Evolutionary conservation across 2,888 invertebrate species (phyloP).

Genomic region (Noctua fimbriata): DNA sequence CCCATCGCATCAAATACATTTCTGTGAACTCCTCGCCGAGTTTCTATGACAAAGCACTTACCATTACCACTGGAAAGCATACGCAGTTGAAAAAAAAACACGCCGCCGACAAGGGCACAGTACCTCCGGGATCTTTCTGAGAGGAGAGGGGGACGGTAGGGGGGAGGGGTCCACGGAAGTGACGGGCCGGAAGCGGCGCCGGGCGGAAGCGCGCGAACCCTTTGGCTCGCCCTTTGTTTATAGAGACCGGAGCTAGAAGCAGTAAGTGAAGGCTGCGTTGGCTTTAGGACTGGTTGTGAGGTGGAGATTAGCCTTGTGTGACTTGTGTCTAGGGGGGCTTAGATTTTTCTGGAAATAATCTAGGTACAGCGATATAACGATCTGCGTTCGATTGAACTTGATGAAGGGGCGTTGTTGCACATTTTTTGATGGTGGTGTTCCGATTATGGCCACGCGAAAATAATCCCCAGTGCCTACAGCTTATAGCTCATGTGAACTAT

Average conservation of each 20-base stretch:
- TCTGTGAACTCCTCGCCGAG: conserved; percentile 33
- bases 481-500: neutral
- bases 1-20: conserved; percentile 45
- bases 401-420: neutral
- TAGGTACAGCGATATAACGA: neutral
- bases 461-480: neutral
- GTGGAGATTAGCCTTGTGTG: conserved; percentile 27
- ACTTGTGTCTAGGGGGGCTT: neutral
- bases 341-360: neutral
- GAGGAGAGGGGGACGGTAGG: conserved; percentile 51
- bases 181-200: conserved; percentile 83
- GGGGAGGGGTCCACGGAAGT: conserved; percentile 66
- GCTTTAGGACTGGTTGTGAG: conserved; percentile 37
- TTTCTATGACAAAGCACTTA: conserved; percentile 75
- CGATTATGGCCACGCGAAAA: neutral
- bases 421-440: neutral
- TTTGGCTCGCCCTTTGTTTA: conserved; percentile 86
- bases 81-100: conserved; percentile 73
- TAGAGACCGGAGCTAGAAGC: conserved; percentile 62
- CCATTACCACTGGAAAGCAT: conserved; percentile 75
- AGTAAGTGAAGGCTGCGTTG: conserved; percentile 46
- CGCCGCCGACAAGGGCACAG: conserved; percentile 59
- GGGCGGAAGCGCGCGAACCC: conserved; percentile 85
- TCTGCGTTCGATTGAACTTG: neutral
- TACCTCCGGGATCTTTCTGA: conserved; percentile 69